Percentiles rank a stretch among this genome's conserved stretches.
Evolutionary conservation across 35 echinoderm and acorn worm genomes (phyloP).

Genomic region (Patiria miniata): DNA sequence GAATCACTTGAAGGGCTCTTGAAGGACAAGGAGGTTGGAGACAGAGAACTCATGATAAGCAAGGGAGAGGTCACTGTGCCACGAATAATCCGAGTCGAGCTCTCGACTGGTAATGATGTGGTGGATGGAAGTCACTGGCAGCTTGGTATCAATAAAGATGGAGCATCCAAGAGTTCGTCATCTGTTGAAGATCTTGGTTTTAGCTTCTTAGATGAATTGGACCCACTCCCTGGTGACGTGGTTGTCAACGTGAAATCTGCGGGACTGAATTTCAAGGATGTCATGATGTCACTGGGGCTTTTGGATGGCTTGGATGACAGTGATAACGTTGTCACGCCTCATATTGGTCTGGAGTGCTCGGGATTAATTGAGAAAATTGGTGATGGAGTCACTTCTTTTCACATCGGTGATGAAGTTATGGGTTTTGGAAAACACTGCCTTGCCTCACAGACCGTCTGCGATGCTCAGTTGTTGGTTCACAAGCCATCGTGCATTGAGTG

Average conservation of each 20-base stretch:
- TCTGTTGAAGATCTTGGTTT: slow-evolving; percentile 55
- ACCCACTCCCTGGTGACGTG: slow-evolving; percentile 15
- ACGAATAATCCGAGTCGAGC: slow-evolving; percentile 35
- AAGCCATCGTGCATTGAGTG: slow-evolving; percentile 56
- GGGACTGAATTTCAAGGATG: slow-evolving; percentile 49
- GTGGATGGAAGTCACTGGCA: slow-evolving; percentile 8
- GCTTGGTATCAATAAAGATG: slow-evolving; percentile 45
- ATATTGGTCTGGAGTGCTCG: slow-evolving; percentile 45
- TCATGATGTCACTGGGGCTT: slow-evolving; percentile 23
- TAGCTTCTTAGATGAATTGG: slow-evolving; percentile 2
- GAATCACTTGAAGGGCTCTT: slow-evolving; percentile 32
- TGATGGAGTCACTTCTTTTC: slow-evolving; percentile 43
- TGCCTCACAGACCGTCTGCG: slow-evolving; percentile 52
- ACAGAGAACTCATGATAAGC: slow-evolving; percentile 54
- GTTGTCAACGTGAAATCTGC: slow-evolving; percentile 60
- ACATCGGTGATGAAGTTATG: slow-evolving; percentile 58
- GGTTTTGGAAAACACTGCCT: slow-evolving; percentile 59
- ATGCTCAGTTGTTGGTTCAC: slow-evolving; percentile 44
- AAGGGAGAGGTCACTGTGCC: slow-evolving; percentile 35
- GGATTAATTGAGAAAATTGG: slow-evolving; percentile 73
- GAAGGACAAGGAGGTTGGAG: slow-evolving; percentile 31
- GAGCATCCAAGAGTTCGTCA: background rate
- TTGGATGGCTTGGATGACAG: slow-evolving; percentile 9
- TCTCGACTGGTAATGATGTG: background rate
- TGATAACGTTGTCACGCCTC: background rate